These are phyloP conservation scores for Macropis europaea DNA, from an alignment of 2,888 invertebrate species.

Conservation along the genomic window DNA sequence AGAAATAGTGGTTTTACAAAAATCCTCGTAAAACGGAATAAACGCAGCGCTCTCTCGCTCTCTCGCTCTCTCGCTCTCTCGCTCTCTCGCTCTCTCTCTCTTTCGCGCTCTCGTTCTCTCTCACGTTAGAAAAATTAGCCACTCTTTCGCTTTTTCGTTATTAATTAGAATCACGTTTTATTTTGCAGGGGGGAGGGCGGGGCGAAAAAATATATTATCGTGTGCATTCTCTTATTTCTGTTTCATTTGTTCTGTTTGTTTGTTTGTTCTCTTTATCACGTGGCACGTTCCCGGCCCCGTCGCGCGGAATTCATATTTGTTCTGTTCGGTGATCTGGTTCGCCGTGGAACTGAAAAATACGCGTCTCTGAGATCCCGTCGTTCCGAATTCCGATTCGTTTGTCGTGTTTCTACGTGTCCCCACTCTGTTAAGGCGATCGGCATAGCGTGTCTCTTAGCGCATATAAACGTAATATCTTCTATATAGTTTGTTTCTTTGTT, in stretches of 20 bases:
- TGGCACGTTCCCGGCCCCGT: too few species aligned
- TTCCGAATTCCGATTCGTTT: constrained; percentile 11
- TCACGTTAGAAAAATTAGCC: constrained; percentile 68
- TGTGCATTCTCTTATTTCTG: not conserved
- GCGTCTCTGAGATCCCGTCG: constrained; percentile 18
- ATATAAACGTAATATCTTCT: constrained; percentile 64
- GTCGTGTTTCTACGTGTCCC: constrained; percentile 48
- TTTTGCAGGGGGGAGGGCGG: constrained; percentile 56
- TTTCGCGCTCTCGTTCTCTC: not conserved
- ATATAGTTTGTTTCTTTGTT: too few species aligned
- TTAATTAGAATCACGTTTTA: constrained; percentile 53
- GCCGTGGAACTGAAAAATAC: too few species aligned
- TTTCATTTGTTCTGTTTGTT: not conserved
- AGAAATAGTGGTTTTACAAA: constrained; percentile 62
- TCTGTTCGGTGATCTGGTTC: too few species aligned
- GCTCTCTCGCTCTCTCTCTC: not conserved
- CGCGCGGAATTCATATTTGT: not conserved
- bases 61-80: constrained; percentile 29
- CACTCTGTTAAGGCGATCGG: constrained; percentile 63
- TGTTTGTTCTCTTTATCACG: not conserved
- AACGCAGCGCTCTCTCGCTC: too few species aligned
- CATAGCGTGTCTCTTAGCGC: constrained; percentile 56
- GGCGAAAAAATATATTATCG: too few species aligned
- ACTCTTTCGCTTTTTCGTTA: constrained; percentile 48
- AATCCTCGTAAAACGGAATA: too few species aligned